These are phyloP conservation scores for Drosophila bunnanda DNA, from an alignment of 2,888 invertebrate genomes.

Conservation along the genomic window DNA sequence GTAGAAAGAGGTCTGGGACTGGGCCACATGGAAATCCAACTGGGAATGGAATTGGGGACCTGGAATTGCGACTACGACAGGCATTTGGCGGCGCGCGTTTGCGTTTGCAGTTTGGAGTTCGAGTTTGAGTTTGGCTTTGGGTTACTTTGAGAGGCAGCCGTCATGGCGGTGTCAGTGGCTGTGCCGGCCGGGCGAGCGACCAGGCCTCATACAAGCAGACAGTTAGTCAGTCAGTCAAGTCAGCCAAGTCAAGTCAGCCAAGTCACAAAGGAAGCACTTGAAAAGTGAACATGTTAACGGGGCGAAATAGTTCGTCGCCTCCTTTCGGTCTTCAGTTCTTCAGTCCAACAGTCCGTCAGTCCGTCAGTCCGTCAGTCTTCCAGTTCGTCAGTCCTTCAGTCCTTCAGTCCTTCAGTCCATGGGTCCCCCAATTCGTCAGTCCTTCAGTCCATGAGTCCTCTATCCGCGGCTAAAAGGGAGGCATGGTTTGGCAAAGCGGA, in stretches of 20 bases:
- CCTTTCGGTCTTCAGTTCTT: conserved; percentile 60
- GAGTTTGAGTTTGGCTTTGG: conserved; percentile 34
- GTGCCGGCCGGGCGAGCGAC: conserved; percentile 56
- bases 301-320: conserved; percentile 75
- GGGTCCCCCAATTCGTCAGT: too few species aligned
- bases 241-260: conserved; percentile 39
- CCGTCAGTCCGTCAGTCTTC: neutral
- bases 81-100: conserved; percentile 64
- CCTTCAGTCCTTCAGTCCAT: neutral
- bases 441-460: neutral
- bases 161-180: conserved; percentile 73
- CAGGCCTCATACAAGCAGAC: conserved; percentile 64
- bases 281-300: conserved; percentile 76
- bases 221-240: conserved; percentile 55
- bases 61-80: conserved; percentile 37
- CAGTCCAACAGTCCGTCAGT: neutral
- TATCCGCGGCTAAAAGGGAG: conserved; percentile 10
- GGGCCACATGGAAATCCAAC: conserved; percentile 24
- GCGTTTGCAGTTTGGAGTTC: conserved; percentile 62
- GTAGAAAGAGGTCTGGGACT: conserved; percentile 22
- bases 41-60: conserved; percentile 39
- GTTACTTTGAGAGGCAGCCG: conserved; percentile 69
- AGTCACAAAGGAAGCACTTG: conserved; percentile 71
- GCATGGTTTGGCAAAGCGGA: conserved; percentile 5
- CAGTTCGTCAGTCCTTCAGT: neutral